Percentiles rank a stretch among this genome's conserved stretches.
These are phyloP conservation scores for Epistrophella euchroma DNA, from an alignment of 2,888 invertebrate species.

Conservation along the genomic window DNA sequence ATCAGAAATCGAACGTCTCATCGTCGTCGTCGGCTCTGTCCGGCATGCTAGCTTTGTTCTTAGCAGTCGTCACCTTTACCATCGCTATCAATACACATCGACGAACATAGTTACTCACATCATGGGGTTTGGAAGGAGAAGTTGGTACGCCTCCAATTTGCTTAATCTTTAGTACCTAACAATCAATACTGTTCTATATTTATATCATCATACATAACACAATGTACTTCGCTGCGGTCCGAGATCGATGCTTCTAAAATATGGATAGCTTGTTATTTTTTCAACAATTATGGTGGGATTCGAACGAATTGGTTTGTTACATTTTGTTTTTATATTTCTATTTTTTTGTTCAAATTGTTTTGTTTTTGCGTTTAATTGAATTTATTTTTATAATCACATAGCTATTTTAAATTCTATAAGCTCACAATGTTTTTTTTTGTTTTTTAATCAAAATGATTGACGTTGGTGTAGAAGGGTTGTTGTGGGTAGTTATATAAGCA, in stretches of 20 bases:
- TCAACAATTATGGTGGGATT: constrained; percentile 38
- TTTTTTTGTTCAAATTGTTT: neutral
- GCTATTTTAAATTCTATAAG: neutral
- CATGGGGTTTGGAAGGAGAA: constrained; percentile 5
- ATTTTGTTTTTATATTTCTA: constrained; percentile 2
- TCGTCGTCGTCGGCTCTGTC: constrained; percentile 26
- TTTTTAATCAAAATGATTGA: neutral
- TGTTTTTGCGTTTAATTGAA: constrained; percentile 4
- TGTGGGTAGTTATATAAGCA: neutral
- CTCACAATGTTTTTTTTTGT: neutral
- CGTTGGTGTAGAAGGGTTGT: neutral
- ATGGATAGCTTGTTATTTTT: constrained; percentile 47
- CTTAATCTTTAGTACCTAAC: constrained; percentile 68
- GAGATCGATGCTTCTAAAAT: constrained; percentile 47
- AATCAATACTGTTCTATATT: constrained; percentile 61
- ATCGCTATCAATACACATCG: neutral
- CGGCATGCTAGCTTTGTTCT: constrained; percentile 27
- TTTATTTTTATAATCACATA: neutral
- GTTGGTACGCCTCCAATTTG: constrained; percentile 43
- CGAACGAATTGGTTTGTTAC: constrained; percentile 3
- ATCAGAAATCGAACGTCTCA: constrained; percentile 43
- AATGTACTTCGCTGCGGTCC: constrained; percentile 28
- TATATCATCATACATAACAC: constrained; percentile 8
- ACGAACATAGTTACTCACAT: constrained; percentile 60
- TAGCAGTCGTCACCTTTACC: constrained; percentile 16